Evolutionary conservation across 1,140 invertebrate species (phyloP).

Genomic region (Sipha flava): DNA sequence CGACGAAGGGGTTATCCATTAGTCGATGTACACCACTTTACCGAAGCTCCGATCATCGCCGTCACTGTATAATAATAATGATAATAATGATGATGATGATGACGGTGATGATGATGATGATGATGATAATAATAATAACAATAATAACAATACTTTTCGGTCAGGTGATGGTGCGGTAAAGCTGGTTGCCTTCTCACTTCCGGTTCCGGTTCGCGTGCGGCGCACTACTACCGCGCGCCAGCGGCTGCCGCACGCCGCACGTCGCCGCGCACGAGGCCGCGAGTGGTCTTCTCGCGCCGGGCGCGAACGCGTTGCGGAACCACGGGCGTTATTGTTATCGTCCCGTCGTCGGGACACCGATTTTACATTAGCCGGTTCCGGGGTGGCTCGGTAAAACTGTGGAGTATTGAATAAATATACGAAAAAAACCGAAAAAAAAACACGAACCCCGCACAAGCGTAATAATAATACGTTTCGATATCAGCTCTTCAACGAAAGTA

Average conservation of each 20-base stretch:
- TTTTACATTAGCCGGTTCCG: conserved; percentile 30
- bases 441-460: too few species aligned
- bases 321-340: neutral
- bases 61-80: neutral
- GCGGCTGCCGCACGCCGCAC: conserved; percentile 8
- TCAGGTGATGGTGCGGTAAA: neutral
- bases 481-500: neutral
- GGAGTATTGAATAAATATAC: neutral
- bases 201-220: conserved; percentile 27
- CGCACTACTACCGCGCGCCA: neutral
- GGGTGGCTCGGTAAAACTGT: neutral
- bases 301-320: neutral
- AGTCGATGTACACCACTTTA: conserved; percentile 6
- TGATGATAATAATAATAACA: neutral
- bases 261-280: neutral
- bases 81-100: neutral
- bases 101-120: neutral
- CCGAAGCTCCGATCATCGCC: neutral
- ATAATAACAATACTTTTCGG: neutral
- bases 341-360: conserved; percentile 13
- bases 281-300: neutral
- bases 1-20: conserved; percentile 9
- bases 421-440: neutral
- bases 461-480: neutral
- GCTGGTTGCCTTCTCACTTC: conserved; percentile 18